A percentile compares a stretch with the other conserved stretches of the same genome.
Evolutionary conservation across 2,113 vertebrate species (phyloP).

Genomic region (Syngnathus scovelli): DNA sequence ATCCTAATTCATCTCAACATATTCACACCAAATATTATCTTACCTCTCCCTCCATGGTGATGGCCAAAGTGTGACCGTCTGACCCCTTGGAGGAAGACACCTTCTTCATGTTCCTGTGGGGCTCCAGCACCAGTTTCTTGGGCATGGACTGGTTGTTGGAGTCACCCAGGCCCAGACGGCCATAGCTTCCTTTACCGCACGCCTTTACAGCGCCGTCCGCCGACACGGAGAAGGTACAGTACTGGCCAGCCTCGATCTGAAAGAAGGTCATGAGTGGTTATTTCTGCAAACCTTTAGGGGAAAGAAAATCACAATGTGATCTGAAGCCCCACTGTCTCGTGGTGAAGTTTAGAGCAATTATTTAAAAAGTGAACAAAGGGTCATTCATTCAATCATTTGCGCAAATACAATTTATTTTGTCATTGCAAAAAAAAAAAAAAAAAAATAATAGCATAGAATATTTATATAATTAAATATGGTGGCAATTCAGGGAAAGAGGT

Average conservation of each 20-base stretch:
- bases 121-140: constrained; percentile 76
- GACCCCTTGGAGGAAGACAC: constrained; percentile 79
- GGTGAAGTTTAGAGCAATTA: no score
- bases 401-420: no score
- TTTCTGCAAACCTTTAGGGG: no score
- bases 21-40: background rate
- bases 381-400: no score
- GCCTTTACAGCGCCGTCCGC: constrained; percentile 75
- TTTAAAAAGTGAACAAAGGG: no score
- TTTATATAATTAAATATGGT: no score
- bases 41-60: constrained; percentile 74
- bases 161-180: constrained; percentile 74
- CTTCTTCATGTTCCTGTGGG: constrained; percentile 73
- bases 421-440: no score
- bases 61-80: constrained; percentile 75
- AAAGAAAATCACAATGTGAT: no score
- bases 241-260: constrained; percentile 78
- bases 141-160: constrained; percentile 79
- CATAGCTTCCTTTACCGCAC: constrained; percentile 79
- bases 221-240: constrained; percentile 77
- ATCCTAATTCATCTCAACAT: background rate
- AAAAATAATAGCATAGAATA: no score
- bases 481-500: no score
- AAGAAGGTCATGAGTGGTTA: constrained; percentile 1
- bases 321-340: no score